These are phyloP conservation scores for Cancer borealis DNA, from an alignment of 2,888 invertebrate species.

Conservation along the genomic window DNA sequence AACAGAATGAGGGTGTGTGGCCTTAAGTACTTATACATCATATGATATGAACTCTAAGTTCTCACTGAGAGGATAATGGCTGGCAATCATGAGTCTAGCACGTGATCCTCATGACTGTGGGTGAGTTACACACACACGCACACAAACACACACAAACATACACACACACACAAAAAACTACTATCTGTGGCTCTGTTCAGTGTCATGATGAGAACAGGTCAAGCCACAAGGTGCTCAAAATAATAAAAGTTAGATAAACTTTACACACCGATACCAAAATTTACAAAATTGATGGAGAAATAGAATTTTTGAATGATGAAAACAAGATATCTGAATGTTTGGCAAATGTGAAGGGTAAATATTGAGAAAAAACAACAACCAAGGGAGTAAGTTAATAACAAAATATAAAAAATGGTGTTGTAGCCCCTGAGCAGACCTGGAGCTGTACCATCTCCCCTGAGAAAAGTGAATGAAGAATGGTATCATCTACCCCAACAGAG, in stretches of 20 bases:
- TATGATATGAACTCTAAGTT: too few species aligned
- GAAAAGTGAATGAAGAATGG: constrained; percentile 23
- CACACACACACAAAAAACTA: neutral
- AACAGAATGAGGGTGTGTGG: too few species aligned
- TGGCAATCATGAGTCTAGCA: too few species aligned
- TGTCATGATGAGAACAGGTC: neutral
- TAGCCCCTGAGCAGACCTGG: constrained; percentile 35
- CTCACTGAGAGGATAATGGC: too few species aligned
- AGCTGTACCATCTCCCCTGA: neutral
- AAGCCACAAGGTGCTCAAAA: neutral
- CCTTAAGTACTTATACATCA: too few species aligned
- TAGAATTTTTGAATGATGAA: neutral
- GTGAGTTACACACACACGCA: neutral
- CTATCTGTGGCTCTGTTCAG: neutral
- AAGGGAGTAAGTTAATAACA: neutral
- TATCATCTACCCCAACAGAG: neutral
- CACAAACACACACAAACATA: neutral
- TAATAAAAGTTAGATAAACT: neutral
- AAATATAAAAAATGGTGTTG: neutral
- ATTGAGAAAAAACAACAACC: neutral
- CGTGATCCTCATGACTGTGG: too few species aligned
- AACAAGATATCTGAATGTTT: constrained; percentile 8
- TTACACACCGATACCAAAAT: neutral
- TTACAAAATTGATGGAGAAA: neutral
- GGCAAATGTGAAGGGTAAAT: neutral